Evolutionary conservation across 2,113 vertebrate genomes (phyloP).

Genomic region (Phyllopteryx taeniolatus): DNA sequence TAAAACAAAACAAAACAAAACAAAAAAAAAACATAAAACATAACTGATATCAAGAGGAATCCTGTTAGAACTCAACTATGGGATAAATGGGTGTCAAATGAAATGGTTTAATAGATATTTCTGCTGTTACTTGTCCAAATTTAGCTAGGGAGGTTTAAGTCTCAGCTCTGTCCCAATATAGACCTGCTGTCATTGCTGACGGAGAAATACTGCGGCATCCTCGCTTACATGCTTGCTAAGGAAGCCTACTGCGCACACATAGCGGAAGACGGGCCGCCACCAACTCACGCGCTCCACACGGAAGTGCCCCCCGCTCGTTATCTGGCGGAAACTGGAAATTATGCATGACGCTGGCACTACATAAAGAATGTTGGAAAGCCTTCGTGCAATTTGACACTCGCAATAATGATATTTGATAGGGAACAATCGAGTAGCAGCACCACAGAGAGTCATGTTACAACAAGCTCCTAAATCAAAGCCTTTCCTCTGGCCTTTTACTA

Average conservation of each 20-base stretch:
- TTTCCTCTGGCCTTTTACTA: slow-evolving; percentile 12
- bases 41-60: slow-evolving; percentile 12
- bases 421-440: neutral
- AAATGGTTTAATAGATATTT: slow-evolving; percentile 38
- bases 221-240: slow-evolving; percentile 42
- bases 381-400: slow-evolving; percentile 23
- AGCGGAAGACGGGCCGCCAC: slow-evolving; percentile 20
- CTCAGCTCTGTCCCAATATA: slow-evolving; percentile 67
- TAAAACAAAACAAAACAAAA: neutral
- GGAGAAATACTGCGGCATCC: slow-evolving; percentile 57
- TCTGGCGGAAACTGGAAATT: slow-evolving; percentile 12
- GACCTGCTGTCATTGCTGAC: slow-evolving; percentile 69
- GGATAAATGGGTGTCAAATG: slow-evolving; percentile 13
- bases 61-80: neutral
- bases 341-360: neutral
- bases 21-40: neutral
- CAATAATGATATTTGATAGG: slow-evolving; percentile 1
- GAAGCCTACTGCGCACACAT: slow-evolving; percentile 36
- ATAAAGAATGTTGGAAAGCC: neutral
- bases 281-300: neutral
- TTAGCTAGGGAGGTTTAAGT: slow-evolving; percentile 60
- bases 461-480: slow-evolving; percentile 5
- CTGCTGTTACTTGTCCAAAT: slow-evolving; percentile 62
- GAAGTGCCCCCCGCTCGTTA: slow-evolving; percentile 9
- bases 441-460: neutral